Evolutionary conservation across 2,113 vertebrate species (phyloP), one percentile per base, ranked within the genome.

Genomic region (Gobius niger): DNA sequence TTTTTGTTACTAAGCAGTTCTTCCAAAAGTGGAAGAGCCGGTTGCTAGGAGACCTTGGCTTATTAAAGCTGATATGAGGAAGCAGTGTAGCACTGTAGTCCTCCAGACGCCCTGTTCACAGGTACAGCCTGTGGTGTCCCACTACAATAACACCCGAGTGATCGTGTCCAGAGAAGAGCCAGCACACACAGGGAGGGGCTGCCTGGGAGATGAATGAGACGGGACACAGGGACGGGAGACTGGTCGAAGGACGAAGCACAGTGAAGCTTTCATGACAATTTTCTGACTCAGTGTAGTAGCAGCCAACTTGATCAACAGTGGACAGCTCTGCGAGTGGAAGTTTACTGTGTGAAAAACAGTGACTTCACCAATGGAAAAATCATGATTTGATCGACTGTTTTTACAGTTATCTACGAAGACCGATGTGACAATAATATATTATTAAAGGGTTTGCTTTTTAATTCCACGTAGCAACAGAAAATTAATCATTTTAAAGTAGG

Each of bases 1-100:
- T 77, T 77, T 86, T 83, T 82, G 86, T 88, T 86, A 86, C 86
- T 52, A 86, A 82, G 86, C 85, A 85, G 76, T 85, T 80, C 85
- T 81, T 70, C 83, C 81, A 82, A 88, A 91, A 86, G 82, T 85
- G 73, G 80, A 82, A 80, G 51, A 77, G 79, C 72, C 72, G 24
- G 89, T 91, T 91, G 89, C 88, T 86, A 80, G 81, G 88, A 86
- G 85, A 88, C 88, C 85, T 89, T 78, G 72, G 72, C 78, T 84
- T 83, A 87, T 71, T 84, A 67, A 82, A 84, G 85, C 81, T 82
- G 70, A 72, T 69, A 75, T 73, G 64, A 78, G 73, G 84, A 82
- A 79, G 68, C 63, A 69, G 62, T 44, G 70, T 63, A 65, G 81
- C 76, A 81, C 87, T 62, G 72, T 50, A 84, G 72, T 65, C 81